These are phyloP conservation scores for Lepus europaeus DNA, from an alignment of 2,113 vertebrate genomes.

Conservation along the genomic window DNA sequence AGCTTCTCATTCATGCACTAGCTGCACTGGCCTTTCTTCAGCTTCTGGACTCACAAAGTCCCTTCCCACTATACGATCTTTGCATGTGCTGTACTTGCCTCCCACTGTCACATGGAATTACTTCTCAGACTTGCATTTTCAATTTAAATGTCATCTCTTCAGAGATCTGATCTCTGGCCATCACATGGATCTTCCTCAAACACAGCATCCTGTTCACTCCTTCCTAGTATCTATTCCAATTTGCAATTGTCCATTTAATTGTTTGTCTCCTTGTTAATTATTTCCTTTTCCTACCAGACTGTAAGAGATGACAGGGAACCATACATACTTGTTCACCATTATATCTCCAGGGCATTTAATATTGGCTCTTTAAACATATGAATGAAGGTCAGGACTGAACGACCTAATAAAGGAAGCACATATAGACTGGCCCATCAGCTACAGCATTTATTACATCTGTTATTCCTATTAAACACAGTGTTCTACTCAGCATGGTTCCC, in stretches of 20 bases:
- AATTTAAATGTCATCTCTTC: slow-evolving; percentile 41
- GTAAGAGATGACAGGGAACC: not conserved
- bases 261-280: not conserved
- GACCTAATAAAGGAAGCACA: not conserved
- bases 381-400: slow-evolving; percentile 17
- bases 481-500: not conserved
- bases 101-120: not conserved
- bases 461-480: not conserved
- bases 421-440: not conserved
- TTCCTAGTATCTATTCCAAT: not conserved
- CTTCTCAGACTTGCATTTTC: not conserved
- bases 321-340: not conserved
- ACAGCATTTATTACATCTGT: not conserved
- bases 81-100: not conserved
- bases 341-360: not conserved
- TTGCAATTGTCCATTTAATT: not conserved
- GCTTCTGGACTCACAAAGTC: not conserved
- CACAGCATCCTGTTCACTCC: slow-evolving; percentile 4
- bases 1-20: not conserved
- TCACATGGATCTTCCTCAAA: not conserved
- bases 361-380: not conserved
- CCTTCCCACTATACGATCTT: not conserved
- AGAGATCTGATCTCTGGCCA: not conserved
- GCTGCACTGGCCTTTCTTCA: not conserved
- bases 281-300: not conserved